Conservation (phyloP, 2,888 invertebrate genomes). For the Apamea anceps region DNA sequence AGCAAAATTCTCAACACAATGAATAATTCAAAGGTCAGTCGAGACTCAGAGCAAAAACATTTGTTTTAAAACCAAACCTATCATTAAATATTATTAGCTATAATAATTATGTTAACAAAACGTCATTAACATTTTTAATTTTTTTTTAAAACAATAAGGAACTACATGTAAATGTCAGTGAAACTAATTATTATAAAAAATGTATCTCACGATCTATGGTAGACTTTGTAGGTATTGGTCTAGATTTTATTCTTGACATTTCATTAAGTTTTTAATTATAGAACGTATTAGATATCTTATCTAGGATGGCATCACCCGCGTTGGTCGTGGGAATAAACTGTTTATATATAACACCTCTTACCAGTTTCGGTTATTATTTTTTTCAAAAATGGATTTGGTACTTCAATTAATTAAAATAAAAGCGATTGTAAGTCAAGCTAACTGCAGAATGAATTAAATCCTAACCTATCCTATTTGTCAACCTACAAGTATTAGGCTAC, state of each 20-base stretch:
- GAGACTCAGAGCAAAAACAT: slow-evolving; percentile 71
- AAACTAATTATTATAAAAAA: slow-evolving; percentile 37
- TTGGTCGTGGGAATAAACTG: slow-evolving; percentile 23
- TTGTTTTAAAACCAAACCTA: slow-evolving; percentile 69
- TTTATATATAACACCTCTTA: not conserved
- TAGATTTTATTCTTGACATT: slow-evolving; percentile 39
- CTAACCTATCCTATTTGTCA: not conserved
- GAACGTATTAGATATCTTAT: slow-evolving; percentile 9
- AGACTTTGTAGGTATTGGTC: slow-evolving; percentile 3
- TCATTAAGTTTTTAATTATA: slow-evolving; percentile 30
- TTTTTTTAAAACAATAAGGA: slow-evolving; percentile 30
- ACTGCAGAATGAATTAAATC: not conserved
- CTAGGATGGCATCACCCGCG: slow-evolving; percentile 4
- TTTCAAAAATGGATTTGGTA: not conserved
- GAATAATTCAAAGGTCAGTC: slow-evolving; percentile 73
- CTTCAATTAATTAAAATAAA: not conserved
- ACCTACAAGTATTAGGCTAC: not conserved
- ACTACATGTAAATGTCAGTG: slow-evolving; percentile 57
- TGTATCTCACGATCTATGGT: slow-evolving; percentile 46
- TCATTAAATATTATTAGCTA: slow-evolving; percentile 69
- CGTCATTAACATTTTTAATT: slow-evolving; percentile 48
- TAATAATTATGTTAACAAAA: slow-evolving; percentile 73
- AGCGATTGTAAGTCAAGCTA: not conserved
- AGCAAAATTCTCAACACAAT: slow-evolving; percentile 39
- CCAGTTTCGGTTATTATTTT: not conserved